Percentiles rank a stretch among this genome's conserved stretches.
These are phyloP conservation scores for Novumbra hubbsi DNA, from an alignment of 2,797 vertebrate species.

Conservation along the genomic window DNA sequence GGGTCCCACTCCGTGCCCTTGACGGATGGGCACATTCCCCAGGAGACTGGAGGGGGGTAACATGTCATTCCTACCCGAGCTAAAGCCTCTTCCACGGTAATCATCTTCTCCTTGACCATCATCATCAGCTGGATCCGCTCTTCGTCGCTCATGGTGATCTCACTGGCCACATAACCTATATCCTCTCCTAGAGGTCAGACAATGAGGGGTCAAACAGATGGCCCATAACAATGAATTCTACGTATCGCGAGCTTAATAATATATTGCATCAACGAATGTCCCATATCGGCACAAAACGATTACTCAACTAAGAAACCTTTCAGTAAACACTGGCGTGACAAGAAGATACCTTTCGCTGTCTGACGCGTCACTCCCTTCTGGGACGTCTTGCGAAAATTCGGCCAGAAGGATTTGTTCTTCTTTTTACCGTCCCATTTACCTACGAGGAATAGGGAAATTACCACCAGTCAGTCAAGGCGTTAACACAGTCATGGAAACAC, in stretches of 20 bases:
- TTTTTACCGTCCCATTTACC: conserved; percentile 97
- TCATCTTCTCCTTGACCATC: conserved; percentile 99
- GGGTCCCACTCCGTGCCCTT: not conserved
- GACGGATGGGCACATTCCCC: not conserved
- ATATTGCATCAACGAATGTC: too few species aligned
- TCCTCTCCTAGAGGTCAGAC: conserved; percentile 81
- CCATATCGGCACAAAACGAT: too few species aligned
- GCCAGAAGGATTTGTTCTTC: conserved; percentile 99
- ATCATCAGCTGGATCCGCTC: conserved; percentile 98
- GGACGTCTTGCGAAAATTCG: conserved; percentile 90
- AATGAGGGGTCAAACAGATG: not conserved
- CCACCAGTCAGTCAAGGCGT: not conserved
- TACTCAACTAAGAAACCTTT: not conserved
- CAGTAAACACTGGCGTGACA: not conserved
- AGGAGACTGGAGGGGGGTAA: not conserved
- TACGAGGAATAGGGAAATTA: conserved; percentile 49
- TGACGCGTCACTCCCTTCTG: conserved; percentile 89
- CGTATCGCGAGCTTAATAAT: too few species aligned
- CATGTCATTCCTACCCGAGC: conserved; percentile 82
- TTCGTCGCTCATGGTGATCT: conserved; percentile 98
- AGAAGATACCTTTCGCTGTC: conserved; percentile 87
- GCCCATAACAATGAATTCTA: not conserved
- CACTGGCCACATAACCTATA: conserved; percentile 94
- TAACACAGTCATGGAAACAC: conserved; percentile 32
- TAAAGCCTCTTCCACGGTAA: conserved; percentile 96